Conservation (phyloP, 2,797 vertebrate species). For the Mormyrops boulengeri region DNA sequence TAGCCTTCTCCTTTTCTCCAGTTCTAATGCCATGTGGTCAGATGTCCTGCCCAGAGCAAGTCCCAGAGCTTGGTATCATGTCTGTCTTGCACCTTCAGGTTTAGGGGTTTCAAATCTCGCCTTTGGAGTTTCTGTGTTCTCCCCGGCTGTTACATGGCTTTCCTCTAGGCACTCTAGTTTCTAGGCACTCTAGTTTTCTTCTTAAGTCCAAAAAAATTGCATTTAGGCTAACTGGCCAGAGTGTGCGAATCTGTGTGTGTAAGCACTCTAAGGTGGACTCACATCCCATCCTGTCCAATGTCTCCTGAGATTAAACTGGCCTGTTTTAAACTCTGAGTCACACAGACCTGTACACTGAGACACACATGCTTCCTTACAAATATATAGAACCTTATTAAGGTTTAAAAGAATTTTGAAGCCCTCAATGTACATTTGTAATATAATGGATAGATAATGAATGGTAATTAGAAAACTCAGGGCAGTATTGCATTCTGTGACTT, state of each 20-base stretch:
- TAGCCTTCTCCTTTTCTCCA: background rate
- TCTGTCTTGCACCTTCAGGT: background rate
- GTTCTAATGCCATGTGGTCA: no score
- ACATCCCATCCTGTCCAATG: background rate
- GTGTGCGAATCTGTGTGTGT: background rate
- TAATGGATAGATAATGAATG: conserved; percentile 43
- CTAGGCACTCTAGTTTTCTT: background rate
- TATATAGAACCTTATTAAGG: background rate
- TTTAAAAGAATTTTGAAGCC: conserved; percentile 5
- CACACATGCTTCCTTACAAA: background rate
- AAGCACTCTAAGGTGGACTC: background rate
- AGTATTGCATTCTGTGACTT: conserved; percentile 47
- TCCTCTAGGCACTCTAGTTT: background rate
- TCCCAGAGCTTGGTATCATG: background rate
- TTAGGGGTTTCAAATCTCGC: background rate
- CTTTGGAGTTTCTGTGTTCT: background rate
- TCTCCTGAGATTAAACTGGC: background rate
- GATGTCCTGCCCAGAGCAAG: background rate
- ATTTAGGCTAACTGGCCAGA: background rate
- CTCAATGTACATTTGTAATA: background rate
- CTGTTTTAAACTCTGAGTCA: background rate
- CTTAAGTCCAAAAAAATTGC: background rate
- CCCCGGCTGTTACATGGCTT: background rate
- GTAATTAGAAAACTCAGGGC: conserved; percentile 53
- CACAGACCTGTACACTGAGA: background rate